These are phyloP conservation scores for Antheraea pernyi DNA, from an alignment of 1,140 invertebrate species.

Conservation along the genomic window DNA sequence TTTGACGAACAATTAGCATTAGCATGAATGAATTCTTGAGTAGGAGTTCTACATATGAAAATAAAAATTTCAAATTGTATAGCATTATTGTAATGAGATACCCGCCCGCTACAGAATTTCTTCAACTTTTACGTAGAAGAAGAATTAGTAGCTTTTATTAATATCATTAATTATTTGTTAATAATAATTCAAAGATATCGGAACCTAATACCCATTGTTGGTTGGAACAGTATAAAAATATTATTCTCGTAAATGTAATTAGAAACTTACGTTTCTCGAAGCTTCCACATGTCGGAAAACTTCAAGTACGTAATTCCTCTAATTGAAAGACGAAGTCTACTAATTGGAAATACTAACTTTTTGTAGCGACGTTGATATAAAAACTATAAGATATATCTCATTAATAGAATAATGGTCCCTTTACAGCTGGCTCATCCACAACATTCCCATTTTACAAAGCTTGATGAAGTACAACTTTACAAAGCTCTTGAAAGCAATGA, in stretches of 20 bases:
- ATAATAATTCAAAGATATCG: no score
- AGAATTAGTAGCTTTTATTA: no score
- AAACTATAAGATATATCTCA: not conserved
- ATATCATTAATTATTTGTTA: no score
- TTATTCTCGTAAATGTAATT: not conserved
- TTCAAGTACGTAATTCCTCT: not conserved
- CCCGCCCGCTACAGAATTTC: no score
- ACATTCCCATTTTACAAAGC: conserved; percentile 34
- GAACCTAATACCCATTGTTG: no score
- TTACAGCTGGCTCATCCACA: conserved; percentile 53
- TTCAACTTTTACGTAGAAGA: no score
- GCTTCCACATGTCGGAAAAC: not conserved
- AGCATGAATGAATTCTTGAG: no score
- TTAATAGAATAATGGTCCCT: not conserved
- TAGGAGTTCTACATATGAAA: no score
- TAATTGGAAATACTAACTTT: not conserved
- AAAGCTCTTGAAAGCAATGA: conserved; percentile 40
- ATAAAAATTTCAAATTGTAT: no score
- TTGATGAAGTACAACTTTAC: conserved; percentile 30
- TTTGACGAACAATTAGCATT: no score
- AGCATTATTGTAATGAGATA: no score
- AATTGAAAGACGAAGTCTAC: not conserved
- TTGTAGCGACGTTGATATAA: not conserved
- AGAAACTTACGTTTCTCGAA: not conserved
- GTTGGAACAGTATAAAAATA: not conserved